A percentile compares a stretch with the other conserved stretches of the same genome.
phyloP scores from a whole-genome alignment of 2,797 vertebrate genomes.

The Propithecus perrieri region DNA sequence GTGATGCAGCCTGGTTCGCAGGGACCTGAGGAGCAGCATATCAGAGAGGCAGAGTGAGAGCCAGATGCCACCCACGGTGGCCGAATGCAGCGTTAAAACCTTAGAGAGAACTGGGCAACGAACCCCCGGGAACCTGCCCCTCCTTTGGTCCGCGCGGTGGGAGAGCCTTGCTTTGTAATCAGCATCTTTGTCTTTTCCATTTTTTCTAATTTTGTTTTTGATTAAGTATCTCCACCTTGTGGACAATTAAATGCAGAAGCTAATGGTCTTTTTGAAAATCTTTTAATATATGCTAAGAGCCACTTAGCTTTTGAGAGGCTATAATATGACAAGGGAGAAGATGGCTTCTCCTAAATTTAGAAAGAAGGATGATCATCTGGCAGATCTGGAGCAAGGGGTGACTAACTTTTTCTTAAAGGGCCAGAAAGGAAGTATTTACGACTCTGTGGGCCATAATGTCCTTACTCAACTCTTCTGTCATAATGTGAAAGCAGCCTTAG shows the following conservation, averaged over 20 bases:
- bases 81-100: not conserved
- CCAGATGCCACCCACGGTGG: not conserved
- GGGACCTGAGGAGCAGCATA: not conserved
- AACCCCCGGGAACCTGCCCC: not conserved
- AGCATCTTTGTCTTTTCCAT: conserved; percentile 63
- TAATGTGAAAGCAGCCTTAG: not conserved
- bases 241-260: conserved; percentile 71
- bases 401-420: conserved; percentile 59
- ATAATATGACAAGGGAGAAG: conserved; percentile 64
- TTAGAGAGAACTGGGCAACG: not conserved
- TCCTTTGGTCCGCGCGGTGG: conserved; percentile 17
- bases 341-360: conserved; percentile 60
- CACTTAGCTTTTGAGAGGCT: conserved; percentile 63
- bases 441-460: not conserved
- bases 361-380: conserved; percentile 38
- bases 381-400: not conserved
- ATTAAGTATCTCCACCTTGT: conserved; percentile 79
- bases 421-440: not conserved
- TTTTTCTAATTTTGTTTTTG: conserved; percentile 74
- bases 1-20: not conserved
- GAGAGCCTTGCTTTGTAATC: conserved; percentile 52
- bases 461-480: not conserved
- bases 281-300: conserved; percentile 78
- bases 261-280: conserved; percentile 79
- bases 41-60: not conserved